Base-by-base conservation (phyloP, 2,113 vertebrate genomes). In the Chlamydotis undulata region DNA sequence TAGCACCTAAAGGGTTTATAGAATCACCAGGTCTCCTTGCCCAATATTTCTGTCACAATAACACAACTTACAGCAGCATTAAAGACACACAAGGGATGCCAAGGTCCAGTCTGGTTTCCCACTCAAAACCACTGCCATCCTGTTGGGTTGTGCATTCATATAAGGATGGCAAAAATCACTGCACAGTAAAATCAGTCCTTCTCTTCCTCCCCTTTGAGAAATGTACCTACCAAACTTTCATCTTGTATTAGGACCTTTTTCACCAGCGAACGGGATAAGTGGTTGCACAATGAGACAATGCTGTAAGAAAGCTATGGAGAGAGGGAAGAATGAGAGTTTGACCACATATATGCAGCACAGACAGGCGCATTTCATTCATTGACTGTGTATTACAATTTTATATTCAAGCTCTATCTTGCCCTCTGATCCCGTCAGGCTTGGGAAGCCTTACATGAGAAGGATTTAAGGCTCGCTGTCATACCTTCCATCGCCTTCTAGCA, bases 231-330 rank as follows among this genome's bases (percentile, higher is more conserved):
- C 97, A 79, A 70, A 95, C 90, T 92, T 4, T 97, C 95, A 6
- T 98, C 97, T 14, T 97, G 85, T 61, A 98, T 97, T 39, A 96
- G 97, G 39, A 95, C 97, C 71, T 98, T 99, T 94, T 97, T 99
- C 98, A 99, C 98, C 97, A 99, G 84, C 0, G 97, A 98, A n/a
- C 98, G 98, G 6, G 99, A 99, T 22, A 99, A 96, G 90, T 99
- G 99, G 95, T 99, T 99, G 95, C 99, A 99, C 76, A 99, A 83
- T 7, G 99, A 97, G 50, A 99, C 99, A 5, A 99, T 98, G 87
- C 98, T 98, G 97, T 99, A 99, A 6, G 99, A 98, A 25, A 99
- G 97, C 99, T 99, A 86, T 1, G 19, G 55, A 91, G 60, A 92
- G 80, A 80, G 39, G 60, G 29, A 94, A 81, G 65, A 74, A 90